A percentile compares a stretch with the other conserved stretches of the same genome.
phyloP scores from a whole-genome alignment of 2,797 vertebrate genomes.

The Spondyliosoma cantharus region DNA sequence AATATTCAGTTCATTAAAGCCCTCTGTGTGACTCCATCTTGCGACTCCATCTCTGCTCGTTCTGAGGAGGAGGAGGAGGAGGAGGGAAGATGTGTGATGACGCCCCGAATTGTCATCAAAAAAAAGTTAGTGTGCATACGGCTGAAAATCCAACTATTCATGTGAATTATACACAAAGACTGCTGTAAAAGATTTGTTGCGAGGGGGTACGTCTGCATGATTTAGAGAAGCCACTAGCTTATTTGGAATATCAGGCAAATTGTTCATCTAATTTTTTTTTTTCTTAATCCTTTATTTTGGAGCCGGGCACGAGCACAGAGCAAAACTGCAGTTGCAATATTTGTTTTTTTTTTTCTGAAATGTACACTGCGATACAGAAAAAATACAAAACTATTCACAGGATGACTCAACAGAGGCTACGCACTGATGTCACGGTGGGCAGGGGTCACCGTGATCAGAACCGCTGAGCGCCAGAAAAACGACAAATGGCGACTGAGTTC shows the following conservation, averaged over 20 bases:
- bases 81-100: constrained; percentile 46
- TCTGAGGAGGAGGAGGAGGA: constrained; percentile 10
- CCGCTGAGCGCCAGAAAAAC: too few species aligned
- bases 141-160: constrained; percentile 65
- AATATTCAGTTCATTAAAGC: constrained; percentile 55
- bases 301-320: neutral
- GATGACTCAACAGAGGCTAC: too few species aligned
- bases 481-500: too few species aligned
- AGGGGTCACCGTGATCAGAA: too few species aligned
- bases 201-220: constrained; percentile 25
- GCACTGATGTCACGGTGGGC: too few species aligned
- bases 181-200: constrained; percentile 35
- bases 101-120: constrained; percentile 40
- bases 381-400: too few species aligned
- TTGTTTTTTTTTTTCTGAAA: too few species aligned
- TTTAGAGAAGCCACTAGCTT: constrained; percentile 18
- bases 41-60: constrained; percentile 23
- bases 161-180: constrained; percentile 63
- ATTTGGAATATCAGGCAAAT: constrained; percentile 2
- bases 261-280: constrained; percentile 25
- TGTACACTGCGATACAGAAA: too few species aligned
- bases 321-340: too few species aligned
- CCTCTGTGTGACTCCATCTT: constrained; percentile 48
- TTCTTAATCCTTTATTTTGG: neutral
- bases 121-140: constrained; percentile 38